Evolutionary conservation across 2,113 vertebrate genomes (phyloP).

Genomic region (Halichoeres trimaculatus): DNA sequence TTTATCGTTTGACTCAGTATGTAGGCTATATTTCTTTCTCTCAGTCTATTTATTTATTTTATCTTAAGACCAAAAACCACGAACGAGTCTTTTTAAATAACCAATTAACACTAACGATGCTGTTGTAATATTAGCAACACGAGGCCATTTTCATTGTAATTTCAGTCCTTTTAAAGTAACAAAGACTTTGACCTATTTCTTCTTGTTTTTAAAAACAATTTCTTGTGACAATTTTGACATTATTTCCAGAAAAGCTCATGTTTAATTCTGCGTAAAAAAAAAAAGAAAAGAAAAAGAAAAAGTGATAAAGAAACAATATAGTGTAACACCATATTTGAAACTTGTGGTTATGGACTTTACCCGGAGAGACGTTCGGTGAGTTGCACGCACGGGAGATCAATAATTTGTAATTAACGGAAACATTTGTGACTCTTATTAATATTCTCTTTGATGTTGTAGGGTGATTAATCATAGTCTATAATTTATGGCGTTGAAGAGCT

Average conservation of each 20-base stretch:
- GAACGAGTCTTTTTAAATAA: neutral
- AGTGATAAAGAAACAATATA: neutral
- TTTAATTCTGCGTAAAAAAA: neutral
- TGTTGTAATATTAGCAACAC: no score
- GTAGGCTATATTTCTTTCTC: neutral
- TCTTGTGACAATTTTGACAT: no score
- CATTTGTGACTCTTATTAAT: slow-evolving; percentile 58
- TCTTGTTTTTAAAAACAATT: no score
- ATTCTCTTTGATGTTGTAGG: slow-evolving; percentile 72
- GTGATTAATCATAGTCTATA: slow-evolving; percentile 33
- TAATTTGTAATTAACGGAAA: slow-evolving; percentile 35
- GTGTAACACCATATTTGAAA: slow-evolving; percentile 2
- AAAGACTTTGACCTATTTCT: no score
- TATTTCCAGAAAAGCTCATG: no score
- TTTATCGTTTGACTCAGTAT: slow-evolving; percentile 19
- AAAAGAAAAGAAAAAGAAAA: neutral
- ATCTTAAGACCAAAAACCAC: neutral
- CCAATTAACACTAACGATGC: no score
- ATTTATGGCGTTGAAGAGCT: slow-evolving; percentile 27
- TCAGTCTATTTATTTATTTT: neutral
- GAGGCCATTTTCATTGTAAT: no score
- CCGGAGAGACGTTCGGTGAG: slow-evolving; percentile 45
- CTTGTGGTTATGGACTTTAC: slow-evolving; percentile 36
- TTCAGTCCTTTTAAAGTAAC: no score
- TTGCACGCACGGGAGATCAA: slow-evolving; percentile 44